These are phyloP conservation scores for Galaxias olidus DNA, from an alignment of 2,797 vertebrate genomes.

Conservation along the genomic window DNA sequence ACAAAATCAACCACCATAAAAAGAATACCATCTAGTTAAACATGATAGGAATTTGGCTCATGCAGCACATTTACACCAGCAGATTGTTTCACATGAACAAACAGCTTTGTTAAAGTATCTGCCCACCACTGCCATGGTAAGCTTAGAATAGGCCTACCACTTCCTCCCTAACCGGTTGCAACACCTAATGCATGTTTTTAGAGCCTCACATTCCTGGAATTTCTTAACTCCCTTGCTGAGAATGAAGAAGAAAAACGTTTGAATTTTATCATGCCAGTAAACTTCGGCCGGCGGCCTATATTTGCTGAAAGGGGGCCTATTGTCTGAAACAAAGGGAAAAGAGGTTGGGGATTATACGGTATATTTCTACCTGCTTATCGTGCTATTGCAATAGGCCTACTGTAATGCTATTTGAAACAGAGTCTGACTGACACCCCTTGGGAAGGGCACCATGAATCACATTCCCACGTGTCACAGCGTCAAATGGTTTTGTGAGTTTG, in stretches of 20 bases:
- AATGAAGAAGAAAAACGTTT: conserved; percentile 35
- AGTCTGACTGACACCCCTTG: conserved; percentile 59
- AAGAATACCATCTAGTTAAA: conserved; percentile 46
- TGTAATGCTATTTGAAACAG: too few species aligned
- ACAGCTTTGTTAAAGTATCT: conserved; percentile 49
- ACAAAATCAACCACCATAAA: conserved; percentile 18
- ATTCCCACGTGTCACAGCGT: conserved; percentile 62
- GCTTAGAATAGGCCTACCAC: conserved; percentile 60
- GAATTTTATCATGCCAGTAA: conserved; percentile 61
- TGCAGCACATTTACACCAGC: conserved; percentile 46
- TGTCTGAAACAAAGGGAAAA: conserved; percentile 39
- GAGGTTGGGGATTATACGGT: conserved; percentile 17
- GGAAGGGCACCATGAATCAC: conserved; percentile 66
- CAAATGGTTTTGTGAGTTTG: conserved; percentile 28
- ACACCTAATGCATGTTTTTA: conserved; percentile 69
- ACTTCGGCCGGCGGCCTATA: conserved; percentile 44
- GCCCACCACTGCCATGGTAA: conserved; percentile 45
- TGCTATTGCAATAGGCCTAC: too few species aligned
- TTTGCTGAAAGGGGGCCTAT: conserved; percentile 37
- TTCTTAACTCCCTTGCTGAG: conserved; percentile 42
- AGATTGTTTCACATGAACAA: conserved; percentile 65
- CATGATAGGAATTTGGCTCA: conserved; percentile 48
- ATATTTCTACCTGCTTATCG: background rate
- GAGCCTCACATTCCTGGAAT: conserved; percentile 65
- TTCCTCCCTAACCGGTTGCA: conserved; percentile 64